Base-by-base conservation (phyloP, 1,140 invertebrate species). In the Galleria mellonella region DNA sequence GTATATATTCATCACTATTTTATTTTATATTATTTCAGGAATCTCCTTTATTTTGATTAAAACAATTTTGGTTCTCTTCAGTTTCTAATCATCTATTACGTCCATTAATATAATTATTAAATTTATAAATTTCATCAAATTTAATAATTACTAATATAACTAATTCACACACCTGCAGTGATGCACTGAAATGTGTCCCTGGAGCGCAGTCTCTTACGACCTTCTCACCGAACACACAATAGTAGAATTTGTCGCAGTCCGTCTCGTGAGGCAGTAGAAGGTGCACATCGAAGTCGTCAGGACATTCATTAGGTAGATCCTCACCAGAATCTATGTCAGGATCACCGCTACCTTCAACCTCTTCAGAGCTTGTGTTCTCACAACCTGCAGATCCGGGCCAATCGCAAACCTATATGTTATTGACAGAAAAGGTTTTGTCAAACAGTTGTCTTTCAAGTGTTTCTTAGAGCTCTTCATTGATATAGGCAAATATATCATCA, bases 371-470 rank as follows among this genome's bases (percentile, higher is more conserved):
- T 5, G 27, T 31, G 28, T 41, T 41, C 8, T 11, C 41, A 8
- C 44, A 36, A 9, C 45, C 35, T 2, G 37, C 43, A 14, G 54
- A 53, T 4, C 32, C 13, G 5, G 66, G 55, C 54, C 55, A 62
- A 30, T 65, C 66, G 11, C 71, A 74, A 1, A 54, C 55, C 71
- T 74, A 12, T 17, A 42, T 14, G 9, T n/a, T n/a, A 47, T 27
- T 31, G 7, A 6, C 35, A 37, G 6, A 23, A 23, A 6, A 23
- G 17, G 6, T n/a, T 23, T 23, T 23, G 17, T 23, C 17, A 23
- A 23, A 23, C 6, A n/a, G 0, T 35, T 32, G 4, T 32, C 1
- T n/a, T 41, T 32, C 9, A 44, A 9, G 14, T 4, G 28, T 43
- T n/a, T n/a, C n/a, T n/a, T n/a, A n/a, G n/a, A n/a, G n/a, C n/a